A percentile compares a stretch with the other conserved stretches of the same genome.
Evolutionary conservation across 2,113 vertebrate species (phyloP).

Genomic region (Alouatta palliata): DNA sequence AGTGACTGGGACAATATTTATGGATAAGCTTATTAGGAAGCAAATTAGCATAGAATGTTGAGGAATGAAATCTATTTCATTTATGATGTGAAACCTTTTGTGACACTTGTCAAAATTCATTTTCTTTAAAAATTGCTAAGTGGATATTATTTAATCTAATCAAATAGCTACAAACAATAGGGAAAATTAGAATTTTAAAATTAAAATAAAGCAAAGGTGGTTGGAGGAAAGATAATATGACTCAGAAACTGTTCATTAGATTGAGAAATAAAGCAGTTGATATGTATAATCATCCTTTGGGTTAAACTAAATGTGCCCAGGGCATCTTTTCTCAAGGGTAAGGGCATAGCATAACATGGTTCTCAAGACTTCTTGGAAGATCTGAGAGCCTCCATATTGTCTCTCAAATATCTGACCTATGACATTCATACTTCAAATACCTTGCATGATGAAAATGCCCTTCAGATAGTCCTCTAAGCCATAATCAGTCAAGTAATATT

Average conservation of each 20-base stretch:
- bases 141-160: conserved; percentile 14
- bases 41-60: background rate
- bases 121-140: background rate
- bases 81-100: background rate
- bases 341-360: background rate
- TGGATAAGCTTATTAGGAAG: background rate
- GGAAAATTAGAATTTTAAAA: background rate
- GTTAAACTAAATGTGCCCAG: background rate
- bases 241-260: background rate
- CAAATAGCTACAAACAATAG: background rate
- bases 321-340: background rate
- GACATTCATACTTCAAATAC: background rate
- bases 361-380: conserved; percentile 22
- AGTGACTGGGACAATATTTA: background rate
- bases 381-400: background rate
- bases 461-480: background rate
- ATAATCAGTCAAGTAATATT: background rate
- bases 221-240: background rate
- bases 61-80: background rate
- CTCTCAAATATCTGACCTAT: background rate
- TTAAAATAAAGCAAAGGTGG: background rate
- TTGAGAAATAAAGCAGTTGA: background rate
- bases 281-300: background rate
- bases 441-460: conserved; percentile 20
- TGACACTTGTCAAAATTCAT: conserved; percentile 15